Conservation (phyloP, 2,797 vertebrate species). For the Todus mexicanus region DNA sequence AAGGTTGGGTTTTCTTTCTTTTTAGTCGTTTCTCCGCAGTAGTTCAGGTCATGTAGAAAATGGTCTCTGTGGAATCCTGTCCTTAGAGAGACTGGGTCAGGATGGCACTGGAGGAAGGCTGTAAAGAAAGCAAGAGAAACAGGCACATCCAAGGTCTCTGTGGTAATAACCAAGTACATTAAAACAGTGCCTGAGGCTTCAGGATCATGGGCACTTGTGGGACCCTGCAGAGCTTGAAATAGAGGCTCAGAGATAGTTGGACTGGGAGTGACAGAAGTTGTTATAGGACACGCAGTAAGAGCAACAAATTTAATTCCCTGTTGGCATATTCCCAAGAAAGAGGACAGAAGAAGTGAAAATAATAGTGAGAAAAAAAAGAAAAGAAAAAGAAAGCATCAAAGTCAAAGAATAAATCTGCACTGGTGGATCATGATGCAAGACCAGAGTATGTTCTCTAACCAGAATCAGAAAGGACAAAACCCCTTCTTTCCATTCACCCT, state of each 20-base stretch:
- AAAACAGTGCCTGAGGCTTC: background rate
- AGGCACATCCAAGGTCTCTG: background rate
- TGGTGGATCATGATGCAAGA: background rate
- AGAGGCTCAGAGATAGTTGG: background rate
- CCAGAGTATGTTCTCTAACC: background rate
- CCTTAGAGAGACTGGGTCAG: background rate
- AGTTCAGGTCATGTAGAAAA: background rate
- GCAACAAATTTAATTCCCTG: background rate
- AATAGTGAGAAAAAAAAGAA: background rate
- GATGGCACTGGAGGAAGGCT: background rate
- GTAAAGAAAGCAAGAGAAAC: background rate
- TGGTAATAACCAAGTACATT: rapidly evolving
- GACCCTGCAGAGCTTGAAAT: background rate
- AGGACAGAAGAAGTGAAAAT: background rate
- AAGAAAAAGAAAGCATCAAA: background rate
- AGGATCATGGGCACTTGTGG: background rate
- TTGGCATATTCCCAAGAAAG: background rate
- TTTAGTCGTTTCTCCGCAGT: background rate
- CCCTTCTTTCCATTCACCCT: background rate
- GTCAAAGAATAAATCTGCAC: background rate
- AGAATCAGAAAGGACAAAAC: background rate
- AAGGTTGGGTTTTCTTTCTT: background rate
- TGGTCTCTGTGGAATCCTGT: background rate
- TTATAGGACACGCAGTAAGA: background rate
- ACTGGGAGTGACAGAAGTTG: background rate